Evolutionary conservation across 2,888 invertebrate genomes (phyloP).

Genomic region (Stenolophus ochropezus): DNA sequence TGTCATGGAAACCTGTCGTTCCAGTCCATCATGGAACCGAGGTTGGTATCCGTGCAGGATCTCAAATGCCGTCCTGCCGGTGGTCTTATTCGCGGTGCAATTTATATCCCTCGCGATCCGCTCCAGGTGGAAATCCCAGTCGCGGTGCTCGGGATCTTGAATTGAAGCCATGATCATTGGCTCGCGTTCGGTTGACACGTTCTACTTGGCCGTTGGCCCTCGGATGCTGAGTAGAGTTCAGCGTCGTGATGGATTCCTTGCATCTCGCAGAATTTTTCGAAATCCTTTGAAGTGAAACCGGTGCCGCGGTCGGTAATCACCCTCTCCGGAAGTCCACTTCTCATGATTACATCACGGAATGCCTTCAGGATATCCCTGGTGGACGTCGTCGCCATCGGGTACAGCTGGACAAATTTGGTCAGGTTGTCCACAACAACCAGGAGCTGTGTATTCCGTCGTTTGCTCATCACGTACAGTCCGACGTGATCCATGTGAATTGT

Average conservation of each 20-base stretch:
- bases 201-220: no score
- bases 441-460: no score
- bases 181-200: neutral
- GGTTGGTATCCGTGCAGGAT: constrained; percentile 61
- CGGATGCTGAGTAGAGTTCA: neutral
- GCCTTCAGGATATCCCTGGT: neutral
- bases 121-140: neutral
- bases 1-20: neutral
- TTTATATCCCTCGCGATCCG: neutral
- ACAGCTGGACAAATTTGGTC: neutral
- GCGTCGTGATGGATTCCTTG: constrained; percentile 3
- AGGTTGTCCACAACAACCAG: neutral
- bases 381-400: constrained; percentile 2
- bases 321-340: neutral
- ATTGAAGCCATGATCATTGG: neutral
- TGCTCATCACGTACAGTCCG: neutral
- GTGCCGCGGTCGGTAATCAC: neutral
- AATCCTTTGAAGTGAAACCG: neutral
- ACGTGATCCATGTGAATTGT: neutral
- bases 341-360: neutral
- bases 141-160: neutral
- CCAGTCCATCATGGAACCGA: constrained; percentile 45
- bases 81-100: neutral
- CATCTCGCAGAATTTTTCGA: neutral
- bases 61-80: neutral